phyloP scores from a whole-genome alignment of 2,797 vertebrate species.

The Taenioides sp. region DNA sequence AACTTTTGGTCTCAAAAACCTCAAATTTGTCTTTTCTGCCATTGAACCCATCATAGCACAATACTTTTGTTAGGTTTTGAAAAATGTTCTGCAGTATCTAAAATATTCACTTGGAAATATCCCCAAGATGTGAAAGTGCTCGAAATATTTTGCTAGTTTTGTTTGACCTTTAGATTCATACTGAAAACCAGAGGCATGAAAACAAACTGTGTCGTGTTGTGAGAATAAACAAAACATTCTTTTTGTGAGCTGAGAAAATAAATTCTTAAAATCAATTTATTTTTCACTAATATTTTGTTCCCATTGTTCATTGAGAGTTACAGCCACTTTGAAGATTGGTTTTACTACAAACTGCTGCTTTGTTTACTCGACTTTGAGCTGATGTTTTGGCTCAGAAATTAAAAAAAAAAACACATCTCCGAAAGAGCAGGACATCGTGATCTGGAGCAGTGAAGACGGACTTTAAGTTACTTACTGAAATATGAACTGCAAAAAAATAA shows the following conservation, averaged over 20 bases:
- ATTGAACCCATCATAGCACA: not conserved
- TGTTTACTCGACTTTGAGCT: not conserved
- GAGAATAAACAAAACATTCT: not conserved
- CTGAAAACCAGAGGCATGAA: not conserved
- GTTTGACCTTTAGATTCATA: not conserved
- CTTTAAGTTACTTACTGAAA: constrained; percentile 19
- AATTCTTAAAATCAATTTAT: not conserved
- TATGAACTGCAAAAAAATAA: not conserved
- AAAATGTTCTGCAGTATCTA: not conserved
- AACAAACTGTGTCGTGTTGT: not conserved
- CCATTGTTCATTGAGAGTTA: not conserved
- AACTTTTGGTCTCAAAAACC: too few species aligned
- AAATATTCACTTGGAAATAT: not conserved
- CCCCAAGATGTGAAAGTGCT: not conserved
- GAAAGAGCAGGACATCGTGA: constrained; percentile 9
- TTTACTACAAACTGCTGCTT: not conserved
- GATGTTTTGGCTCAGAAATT: constrained; percentile 12
- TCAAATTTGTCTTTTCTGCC: too few species aligned
- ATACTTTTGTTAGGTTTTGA: not conserved
- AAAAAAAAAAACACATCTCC: constrained; percentile 9
- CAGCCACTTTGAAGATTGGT: constrained; percentile 2
- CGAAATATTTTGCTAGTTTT: not conserved
- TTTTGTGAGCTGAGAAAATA: not conserved
- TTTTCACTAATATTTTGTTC: not conserved
- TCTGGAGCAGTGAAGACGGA: constrained; percentile 5